Evolutionary conservation across 2,113 vertebrate species (phyloP).

Genomic region (Ardeotis arabs): DNA sequence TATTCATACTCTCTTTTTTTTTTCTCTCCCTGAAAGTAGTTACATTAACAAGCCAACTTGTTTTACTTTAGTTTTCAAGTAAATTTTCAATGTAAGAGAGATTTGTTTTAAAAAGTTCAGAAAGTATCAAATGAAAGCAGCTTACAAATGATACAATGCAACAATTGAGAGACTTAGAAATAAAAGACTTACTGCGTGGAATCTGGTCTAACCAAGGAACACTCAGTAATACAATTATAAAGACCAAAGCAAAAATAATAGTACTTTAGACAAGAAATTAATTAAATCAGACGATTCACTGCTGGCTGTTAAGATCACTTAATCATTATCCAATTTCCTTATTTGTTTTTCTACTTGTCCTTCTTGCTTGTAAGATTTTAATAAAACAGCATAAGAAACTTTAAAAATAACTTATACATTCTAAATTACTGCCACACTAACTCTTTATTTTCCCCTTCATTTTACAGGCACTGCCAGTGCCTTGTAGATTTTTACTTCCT

Average conservation of each 20-base stretch:
- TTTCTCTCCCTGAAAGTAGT: background rate
- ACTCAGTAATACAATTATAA: slow-evolving; percentile 27
- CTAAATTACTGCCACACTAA: background rate
- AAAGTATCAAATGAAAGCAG: background rate
- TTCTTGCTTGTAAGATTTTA: slow-evolving; percentile 19
- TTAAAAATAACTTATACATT: background rate
- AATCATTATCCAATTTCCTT: slow-evolving; percentile 4
- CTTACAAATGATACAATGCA: background rate
- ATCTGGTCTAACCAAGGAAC: slow-evolving; percentile 1
- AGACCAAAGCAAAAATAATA: slow-evolving; percentile 57
- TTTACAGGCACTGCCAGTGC: background rate
- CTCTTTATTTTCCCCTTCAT: background rate
- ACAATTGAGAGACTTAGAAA: background rate
- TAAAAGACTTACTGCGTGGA: background rate
- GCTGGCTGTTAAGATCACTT: slow-evolving; percentile 38
- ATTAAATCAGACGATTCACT: slow-evolving; percentile 10
- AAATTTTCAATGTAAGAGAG: background rate
- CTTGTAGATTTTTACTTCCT: background rate
- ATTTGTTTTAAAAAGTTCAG: background rate
- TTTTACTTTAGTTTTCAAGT: background rate
- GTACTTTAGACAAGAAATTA: slow-evolving; percentile 58
- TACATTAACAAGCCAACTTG: background rate
- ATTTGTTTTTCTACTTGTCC: slow-evolving; percentile 43
- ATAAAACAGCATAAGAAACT: background rate
- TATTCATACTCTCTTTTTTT: background rate